Evolutionary conservation across 1,140 invertebrate species (phyloP).

Genomic region (Pomacea maculata): DNA sequence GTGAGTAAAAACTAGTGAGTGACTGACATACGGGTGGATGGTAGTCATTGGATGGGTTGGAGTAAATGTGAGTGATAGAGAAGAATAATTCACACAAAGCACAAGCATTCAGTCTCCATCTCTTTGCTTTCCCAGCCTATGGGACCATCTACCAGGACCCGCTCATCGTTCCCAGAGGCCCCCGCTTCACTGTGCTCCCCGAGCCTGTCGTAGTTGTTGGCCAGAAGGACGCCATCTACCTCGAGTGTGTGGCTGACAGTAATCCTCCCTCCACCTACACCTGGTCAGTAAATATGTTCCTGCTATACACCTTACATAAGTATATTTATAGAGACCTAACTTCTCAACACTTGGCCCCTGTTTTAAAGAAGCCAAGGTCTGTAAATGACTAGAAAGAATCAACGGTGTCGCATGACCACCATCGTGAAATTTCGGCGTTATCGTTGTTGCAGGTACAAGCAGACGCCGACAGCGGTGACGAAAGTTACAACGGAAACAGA

Average conservation of each 20-base stretch:
- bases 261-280: slow-evolving; percentile 90
- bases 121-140: slow-evolving; percentile 28
- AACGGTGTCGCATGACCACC: too few relatives aligned
- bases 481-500: slow-evolving; percentile 21
- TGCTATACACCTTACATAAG: too few relatives aligned
- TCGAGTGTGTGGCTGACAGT: slow-evolving; percentile 83
- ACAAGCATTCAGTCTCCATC: too few relatives aligned
- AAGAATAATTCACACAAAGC: neutral
- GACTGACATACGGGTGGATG: too few relatives aligned
- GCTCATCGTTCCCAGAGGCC: slow-evolving; percentile 26
- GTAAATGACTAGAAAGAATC: neutral
- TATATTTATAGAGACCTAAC: too few relatives aligned
- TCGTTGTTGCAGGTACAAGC: neutral
- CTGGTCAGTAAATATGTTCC: slow-evolving; percentile 71
- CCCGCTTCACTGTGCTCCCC: slow-evolving; percentile 31
- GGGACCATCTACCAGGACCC: slow-evolving; percentile 23
- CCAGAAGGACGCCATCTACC: neutral
- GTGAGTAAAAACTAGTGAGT: too few relatives aligned
- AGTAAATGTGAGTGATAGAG: too few relatives aligned
- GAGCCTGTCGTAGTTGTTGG: slow-evolving; percentile 25
- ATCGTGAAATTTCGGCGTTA: too few relatives aligned
- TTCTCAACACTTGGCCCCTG: too few relatives aligned
- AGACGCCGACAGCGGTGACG: slow-evolving; percentile 5
- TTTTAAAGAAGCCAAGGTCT: neutral
- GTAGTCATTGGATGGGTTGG: too few relatives aligned